Evolutionary conservation across 2,888 invertebrate genomes (phyloP), one percentile per base, ranked within the genome.

Genomic region (Volucella bombylans): DNA sequence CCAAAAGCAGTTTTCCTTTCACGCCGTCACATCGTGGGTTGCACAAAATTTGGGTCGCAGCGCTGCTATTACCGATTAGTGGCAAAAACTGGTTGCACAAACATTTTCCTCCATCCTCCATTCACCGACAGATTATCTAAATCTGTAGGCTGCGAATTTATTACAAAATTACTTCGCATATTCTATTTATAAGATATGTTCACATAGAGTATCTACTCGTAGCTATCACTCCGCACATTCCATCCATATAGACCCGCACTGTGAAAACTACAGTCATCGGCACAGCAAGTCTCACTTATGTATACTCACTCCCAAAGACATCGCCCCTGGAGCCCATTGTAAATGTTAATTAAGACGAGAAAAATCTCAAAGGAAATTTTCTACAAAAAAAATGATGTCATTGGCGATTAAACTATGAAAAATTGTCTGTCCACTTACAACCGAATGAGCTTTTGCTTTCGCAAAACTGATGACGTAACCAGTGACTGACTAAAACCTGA

Each of bases 321-420:
- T 4, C 6, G 31, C 31, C 31, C 6, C 31, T 31, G 31, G 31
- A 31, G 31, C 31, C 31, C 31, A 52, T 9, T 65, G 41, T 57
- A 62, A 62, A 72, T 41, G 65, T 12, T 72, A 15, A 62, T 69
- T 49, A 54, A 55, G 14, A 39, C 18, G 39, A 45, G 54, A n/a
- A 68, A 54, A 54, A 15, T 59, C 14, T 31, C 31, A 31, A 31
- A 43, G 54, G 39, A 68, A 65, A 76, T 61, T 45, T 10, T 67
- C 15, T 57, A 15, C 47, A 73, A 15, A 54, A 64, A 61, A 57
- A 72, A 67, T 82, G 73, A 82, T 78, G 78, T 82, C 78, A 82
- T 77, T 54, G 43, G 38, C 14, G 62, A 78, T 82, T 77, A 68
- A 31, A 6, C 50, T 50, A 72, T 82, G 54, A 55, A 72, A 78